Evolutionary conservation across 2,113 vertebrate genomes (phyloP), one percentile per base, ranked within the genome.

Genomic region (Nansenia antarctica): DNA sequence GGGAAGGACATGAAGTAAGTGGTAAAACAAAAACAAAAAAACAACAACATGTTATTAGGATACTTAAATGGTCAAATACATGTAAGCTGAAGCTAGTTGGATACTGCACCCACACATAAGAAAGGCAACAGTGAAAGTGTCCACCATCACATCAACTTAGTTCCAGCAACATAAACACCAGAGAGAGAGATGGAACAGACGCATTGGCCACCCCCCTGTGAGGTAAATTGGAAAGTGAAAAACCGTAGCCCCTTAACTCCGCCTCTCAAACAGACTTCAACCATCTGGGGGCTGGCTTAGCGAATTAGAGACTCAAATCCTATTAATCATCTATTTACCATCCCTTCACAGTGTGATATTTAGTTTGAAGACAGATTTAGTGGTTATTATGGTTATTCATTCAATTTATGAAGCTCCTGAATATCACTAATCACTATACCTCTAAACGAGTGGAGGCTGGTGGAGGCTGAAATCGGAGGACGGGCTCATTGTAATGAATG

Each of bases 161-260:
- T n/a, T n/a, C n/a, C 24, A 27, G 24, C 11, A 29, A 29, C 53
- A 55, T 26, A 29, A 12, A 9, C 53, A 42, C 39, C 37, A 42
- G 18, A 42, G 12, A 15, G 3, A 42, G 15, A 42, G 18, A 42
- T 42, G 18, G 39, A n/a, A 54, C n/a, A 54, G 9, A 54, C 12
- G 24, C 11, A 9, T 22, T 27, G 5, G 9, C 58, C 62, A 30
- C 34, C 71, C 65, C 24, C 65, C 74, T 57, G 68, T 7, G 47
- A 75, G 22, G 31, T 39, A 79, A 79, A 85, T 82, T 74, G 69
- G 72, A 73, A 67, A 54, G 55, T 62, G 39, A 47, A 20, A n/a
- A 20, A 69, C 67, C 53, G 35, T 65, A 69, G 67, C 59, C 30
- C 52, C 34, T 24, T 45, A 35, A 53, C n/a, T 52, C 9, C 31